Evolutionary conservation across 1,140 invertebrate genomes (phyloP).

Genomic region (Yoshiicerus persimilis): DNA sequence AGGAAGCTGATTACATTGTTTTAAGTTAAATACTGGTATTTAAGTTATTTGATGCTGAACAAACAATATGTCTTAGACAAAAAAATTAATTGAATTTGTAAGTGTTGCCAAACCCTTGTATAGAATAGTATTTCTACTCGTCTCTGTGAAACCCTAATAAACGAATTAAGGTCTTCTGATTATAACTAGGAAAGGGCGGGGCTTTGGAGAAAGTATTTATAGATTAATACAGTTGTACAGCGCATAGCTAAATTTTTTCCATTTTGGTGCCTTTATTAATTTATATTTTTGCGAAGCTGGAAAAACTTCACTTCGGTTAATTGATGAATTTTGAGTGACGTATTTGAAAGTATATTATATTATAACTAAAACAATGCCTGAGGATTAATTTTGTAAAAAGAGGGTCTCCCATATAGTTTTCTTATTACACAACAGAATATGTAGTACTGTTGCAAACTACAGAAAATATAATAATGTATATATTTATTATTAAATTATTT

Average conservation of each 20-base stretch:
- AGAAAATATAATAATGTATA: background rate
- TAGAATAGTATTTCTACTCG: too few species aligned
- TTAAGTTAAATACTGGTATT: too few species aligned
- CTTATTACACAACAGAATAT: background rate
- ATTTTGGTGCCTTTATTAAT: background rate
- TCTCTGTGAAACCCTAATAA: too few species aligned
- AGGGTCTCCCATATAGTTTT: background rate
- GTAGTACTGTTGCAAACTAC: background rate
- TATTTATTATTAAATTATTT: background rate
- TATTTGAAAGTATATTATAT: background rate
- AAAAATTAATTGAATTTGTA: too few species aligned
- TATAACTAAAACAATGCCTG: background rate
- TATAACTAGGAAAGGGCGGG: too few species aligned
- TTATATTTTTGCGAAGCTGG: background rate
- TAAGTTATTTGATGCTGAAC: too few species aligned
- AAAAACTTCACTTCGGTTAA: background rate
- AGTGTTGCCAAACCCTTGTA: too few species aligned
- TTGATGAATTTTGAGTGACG: background rate
- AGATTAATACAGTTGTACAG: too few species aligned
- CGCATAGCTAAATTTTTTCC: background rate
- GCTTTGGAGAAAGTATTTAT: too few species aligned
- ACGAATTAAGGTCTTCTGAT: too few species aligned
- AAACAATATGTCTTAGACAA: too few species aligned
- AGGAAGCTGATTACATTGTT: too few species aligned
- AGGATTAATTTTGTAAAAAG: background rate